Evolutionary conservation across 2,113 vertebrate genomes (phyloP), one percentile per base, ranked within the genome.

Genomic region (Petrocephalus zakoni): DNA sequence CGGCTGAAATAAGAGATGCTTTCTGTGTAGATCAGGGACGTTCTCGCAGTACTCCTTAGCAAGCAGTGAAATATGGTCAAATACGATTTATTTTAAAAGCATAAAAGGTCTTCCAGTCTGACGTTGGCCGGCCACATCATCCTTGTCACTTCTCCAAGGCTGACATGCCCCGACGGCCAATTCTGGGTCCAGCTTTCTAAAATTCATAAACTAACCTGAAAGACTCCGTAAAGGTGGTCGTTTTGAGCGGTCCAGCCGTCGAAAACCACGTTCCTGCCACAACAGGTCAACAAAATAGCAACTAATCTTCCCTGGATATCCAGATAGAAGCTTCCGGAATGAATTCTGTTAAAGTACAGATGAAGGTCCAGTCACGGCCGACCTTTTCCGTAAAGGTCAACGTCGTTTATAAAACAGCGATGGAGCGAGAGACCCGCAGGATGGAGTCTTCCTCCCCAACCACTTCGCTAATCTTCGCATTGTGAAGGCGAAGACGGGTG

Each of bases 361-460:
- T 42, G 25, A 34, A 19, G 34, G 68, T 75, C 15, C 6, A 78
- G 34, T 78, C 34, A 13, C 72, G 6, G 34, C 13, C 42, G 72
- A 78, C 34, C 72, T 78, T 42, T 78, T 4, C 25, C 7, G 34
- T 78, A 78, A 78, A 37, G 9, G 81, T 46, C 34, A 37, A 46
- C 8, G 2, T 9, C 22, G n/a, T 0, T 5, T 83, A 49, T 47
- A 47, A 84, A 91, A 92, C 93, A 93, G 95, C 95, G 91, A 95
- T 94, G 94, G 94, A 92, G 92, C 92, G 93, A 95, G 93, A 94
- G 93, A 95, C 93, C 92, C 91, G 91, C 92, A 89, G 92, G 92
- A 93, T 93, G 92, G 94, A 94, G 95, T 93, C 90, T 93, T 91
- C 91, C 93, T 94, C 92, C 92, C 89, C 22, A 17, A 92, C 94